Percentiles rank a stretch among this genome's conserved stretches.
Evolutionary conservation across 2,888 invertebrate genomes (phyloP).

Genomic region (Tenthredo scrophulariae): DNA sequence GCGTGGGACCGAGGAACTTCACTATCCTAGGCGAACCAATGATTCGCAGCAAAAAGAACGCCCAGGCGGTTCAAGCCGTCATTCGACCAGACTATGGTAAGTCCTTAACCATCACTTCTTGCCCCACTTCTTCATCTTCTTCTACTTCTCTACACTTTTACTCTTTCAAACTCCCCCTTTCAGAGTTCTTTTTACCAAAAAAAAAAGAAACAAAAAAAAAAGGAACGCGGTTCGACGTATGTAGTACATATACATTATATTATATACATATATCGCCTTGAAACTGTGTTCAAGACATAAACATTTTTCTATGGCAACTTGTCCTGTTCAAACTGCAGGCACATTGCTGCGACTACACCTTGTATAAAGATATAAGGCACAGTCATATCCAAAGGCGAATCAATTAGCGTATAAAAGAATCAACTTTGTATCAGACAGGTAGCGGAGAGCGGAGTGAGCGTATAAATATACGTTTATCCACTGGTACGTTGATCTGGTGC

Average conservation of each 20-base stretch:
- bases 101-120: slow-evolving; percentile 54
- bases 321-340: background rate
- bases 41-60: slow-evolving; percentile 76
- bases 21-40: slow-evolving; percentile 81
- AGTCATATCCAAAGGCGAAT: slow-evolving; percentile 18
- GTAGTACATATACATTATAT: background rate
- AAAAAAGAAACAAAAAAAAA: too few species aligned
- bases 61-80: slow-evolving; percentile 77
- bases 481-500: slow-evolving; percentile 72
- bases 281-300: background rate
- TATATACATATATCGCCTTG: background rate
- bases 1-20: slow-evolving; percentile 81
- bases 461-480: slow-evolving; percentile 52
- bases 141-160: background rate
- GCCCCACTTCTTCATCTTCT: background rate
- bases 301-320: background rate
- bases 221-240: background rate
- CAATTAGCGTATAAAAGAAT: slow-evolving; percentile 36
- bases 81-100: slow-evolving; percentile 77
- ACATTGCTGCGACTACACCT: background rate
- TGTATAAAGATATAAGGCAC: background rate
- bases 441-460: slow-evolving; percentile 13
- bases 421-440: background rate
- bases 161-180: background rate
- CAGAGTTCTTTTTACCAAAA: background rate